Evolutionary conservation across 2,113 vertebrate genomes (phyloP).

Genomic region (Ophthalmolycus amberensis): DNA sequence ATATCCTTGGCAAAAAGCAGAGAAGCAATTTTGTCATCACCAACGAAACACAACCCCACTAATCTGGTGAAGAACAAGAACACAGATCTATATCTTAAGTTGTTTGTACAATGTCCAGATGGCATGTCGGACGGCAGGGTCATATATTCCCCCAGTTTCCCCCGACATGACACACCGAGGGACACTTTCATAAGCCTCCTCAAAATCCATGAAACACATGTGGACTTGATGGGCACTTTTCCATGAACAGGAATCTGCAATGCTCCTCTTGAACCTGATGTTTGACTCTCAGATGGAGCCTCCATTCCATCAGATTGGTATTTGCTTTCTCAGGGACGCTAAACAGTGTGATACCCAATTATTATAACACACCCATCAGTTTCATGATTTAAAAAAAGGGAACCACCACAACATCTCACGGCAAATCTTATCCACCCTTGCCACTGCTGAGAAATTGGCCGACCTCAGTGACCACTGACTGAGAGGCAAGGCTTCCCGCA

Average conservation of each 20-base stretch:
- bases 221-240: background rate
- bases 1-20: conserved; percentile 15
- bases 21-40: background rate
- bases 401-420: background rate
- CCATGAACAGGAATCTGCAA: background rate
- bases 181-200: background rate
- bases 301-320: background rate
- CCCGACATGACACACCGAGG: background rate
- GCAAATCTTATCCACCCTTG: background rate
- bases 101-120: background rate
- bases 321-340: background rate
- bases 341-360: conserved; percentile 4
- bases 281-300: conserved; percentile 3
- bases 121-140: background rate
- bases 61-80: background rate
- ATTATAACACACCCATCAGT: background rate
- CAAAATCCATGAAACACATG: background rate
- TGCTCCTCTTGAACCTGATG: background rate
- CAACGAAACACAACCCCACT: background rate
- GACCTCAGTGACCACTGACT: background rate
- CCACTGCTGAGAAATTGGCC: background rate
- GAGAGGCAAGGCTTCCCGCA: background rate
- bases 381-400: conserved; percentile 7
- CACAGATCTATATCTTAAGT: background rate
- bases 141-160: background rate